Conservation (phyloP, 2,888 invertebrate species). For the Eristalis intricaria region DNA sequence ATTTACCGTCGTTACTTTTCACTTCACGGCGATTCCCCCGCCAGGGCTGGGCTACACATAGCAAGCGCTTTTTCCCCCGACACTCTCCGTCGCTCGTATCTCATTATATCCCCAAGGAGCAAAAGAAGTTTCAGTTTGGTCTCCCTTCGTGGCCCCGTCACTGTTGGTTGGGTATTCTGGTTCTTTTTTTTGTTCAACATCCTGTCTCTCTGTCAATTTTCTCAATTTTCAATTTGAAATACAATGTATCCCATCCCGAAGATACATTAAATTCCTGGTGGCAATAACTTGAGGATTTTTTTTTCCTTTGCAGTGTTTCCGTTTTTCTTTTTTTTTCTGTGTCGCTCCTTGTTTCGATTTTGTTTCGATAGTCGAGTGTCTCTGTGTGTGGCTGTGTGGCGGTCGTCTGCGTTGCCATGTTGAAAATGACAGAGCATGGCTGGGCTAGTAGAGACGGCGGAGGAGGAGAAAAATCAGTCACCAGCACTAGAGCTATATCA, state of each 20-base stretch:
- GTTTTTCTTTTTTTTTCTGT: not conserved
- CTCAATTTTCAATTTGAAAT: constrained; percentile 57
- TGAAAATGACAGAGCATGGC: constrained; percentile 25
- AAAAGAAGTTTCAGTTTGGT: constrained; percentile 16
- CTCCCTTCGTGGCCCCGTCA: not conserved
- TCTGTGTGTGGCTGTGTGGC: not conserved
- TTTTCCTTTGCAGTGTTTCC: not conserved
- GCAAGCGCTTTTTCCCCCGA: constrained; percentile 23
- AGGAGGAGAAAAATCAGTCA: not conserved
- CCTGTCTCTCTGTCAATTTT: constrained; percentile 37
- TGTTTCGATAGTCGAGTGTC: not conserved
- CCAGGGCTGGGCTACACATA: not conserved
- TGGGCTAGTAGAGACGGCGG: not conserved
- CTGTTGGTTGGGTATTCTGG: constrained; percentile 7
- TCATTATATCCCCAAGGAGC: constrained; percentile 31
- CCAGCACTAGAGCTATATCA: not conserved
- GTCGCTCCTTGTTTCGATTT: constrained; percentile 5
- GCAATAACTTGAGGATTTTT: constrained; percentile 44
- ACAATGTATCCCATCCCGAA: constrained; percentile 49
- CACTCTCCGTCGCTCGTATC: constrained; percentile 9
- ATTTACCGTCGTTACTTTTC: constrained; percentile 41
- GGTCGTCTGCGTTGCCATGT: constrained; percentile 12
- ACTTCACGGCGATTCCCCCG: not conserved
- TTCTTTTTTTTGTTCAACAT: not conserved
- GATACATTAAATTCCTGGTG: constrained; percentile 57